Evolutionary conservation across 2,888 invertebrate species (phyloP).

Genomic region (Lochmaea crataegi): DNA sequence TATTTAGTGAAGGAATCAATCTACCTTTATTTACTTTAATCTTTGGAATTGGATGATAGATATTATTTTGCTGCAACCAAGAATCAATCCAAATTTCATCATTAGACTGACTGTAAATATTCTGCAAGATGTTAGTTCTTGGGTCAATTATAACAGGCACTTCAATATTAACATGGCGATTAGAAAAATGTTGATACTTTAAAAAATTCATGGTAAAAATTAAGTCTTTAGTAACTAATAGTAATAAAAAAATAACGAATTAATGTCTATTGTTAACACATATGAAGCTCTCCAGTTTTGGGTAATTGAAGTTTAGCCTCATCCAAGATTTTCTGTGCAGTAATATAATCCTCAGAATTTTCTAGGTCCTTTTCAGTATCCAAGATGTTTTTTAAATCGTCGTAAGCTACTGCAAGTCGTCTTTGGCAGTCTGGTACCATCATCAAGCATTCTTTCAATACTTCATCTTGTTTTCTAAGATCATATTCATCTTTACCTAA

Average conservation of each 20-base stretch:
- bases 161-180: slow-evolving; percentile 43
- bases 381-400: slow-evolving; percentile 79
- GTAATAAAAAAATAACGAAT: slow-evolving; percentile 8
- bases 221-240: slow-evolving; percentile 24
- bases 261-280: slow-evolving; percentile 46
- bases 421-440: slow-evolving; percentile 93
- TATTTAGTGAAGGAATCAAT: neutral
- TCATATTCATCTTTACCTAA: slow-evolving; percentile 77
- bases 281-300: slow-evolving; percentile 58
- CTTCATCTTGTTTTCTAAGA: slow-evolving; percentile 87
- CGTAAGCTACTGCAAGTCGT: slow-evolving; percentile 79
- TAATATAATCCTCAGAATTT: slow-evolving; percentile 76
- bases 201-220: slow-evolving; percentile 46
- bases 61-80: slow-evolving; percentile 59
- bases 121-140: slow-evolving; percentile 46
- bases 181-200: slow-evolving; percentile 47
- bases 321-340: slow-evolving; percentile 75
- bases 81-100: slow-evolving; percentile 63
- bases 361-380: slow-evolving; percentile 83
- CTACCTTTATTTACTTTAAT: slow-evolving; percentile 52
- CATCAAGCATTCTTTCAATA: slow-evolving; percentile 88
- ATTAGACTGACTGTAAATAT: slow-evolving; percentile 54
- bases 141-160: slow-evolving; percentile 45
- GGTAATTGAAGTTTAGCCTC: slow-evolving; percentile 74
- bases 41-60: slow-evolving; percentile 53